A percentile compares a stretch with the other conserved stretches of the same genome.
These are phyloP conservation scores for Montipora foliosa DNA, from an alignment of 64 coral and sea anemone genomes.

Conservation along the genomic window DNA sequence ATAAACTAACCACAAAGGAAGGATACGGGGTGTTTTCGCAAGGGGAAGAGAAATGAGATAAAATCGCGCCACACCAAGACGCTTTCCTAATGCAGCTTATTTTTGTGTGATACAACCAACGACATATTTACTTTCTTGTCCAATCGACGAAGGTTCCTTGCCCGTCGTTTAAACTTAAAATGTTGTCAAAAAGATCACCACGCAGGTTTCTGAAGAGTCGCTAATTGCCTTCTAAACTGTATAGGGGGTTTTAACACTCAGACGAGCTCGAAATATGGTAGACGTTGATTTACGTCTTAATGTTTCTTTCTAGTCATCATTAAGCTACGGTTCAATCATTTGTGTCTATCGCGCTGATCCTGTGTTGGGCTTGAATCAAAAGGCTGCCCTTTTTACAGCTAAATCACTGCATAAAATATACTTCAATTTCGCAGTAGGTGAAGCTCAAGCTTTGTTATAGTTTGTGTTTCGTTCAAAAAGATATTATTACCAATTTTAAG, in stretches of 20 bases:
- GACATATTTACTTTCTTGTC: not conserved
- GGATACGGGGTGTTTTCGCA: not conserved
- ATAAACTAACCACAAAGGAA: not conserved
- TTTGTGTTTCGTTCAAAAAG: not conserved
- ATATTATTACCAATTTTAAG: not conserved
- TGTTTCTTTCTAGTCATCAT: not conserved
- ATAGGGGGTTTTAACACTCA: not conserved
- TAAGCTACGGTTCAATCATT: not conserved
- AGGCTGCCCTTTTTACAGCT: not conserved
- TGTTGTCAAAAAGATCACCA: not conserved
- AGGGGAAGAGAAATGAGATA: not conserved
- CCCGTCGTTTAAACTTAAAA: not conserved
- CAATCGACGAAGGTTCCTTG: not conserved
- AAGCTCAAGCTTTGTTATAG: not conserved
- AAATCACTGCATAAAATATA: not conserved
- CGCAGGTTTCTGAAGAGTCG: not conserved
- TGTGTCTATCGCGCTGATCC: not conserved
- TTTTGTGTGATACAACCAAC: not conserved
- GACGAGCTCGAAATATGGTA: conserved; percentile 15
- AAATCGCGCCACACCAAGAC: not conserved
- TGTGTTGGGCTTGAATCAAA: not conserved
- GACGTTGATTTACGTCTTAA: not conserved
- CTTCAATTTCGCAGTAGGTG: not conserved
- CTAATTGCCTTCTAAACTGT: conserved; percentile 19
- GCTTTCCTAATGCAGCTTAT: not conserved